Evolutionary conservation across 2,113 vertebrate species (phyloP).

Genomic region (Gadus macrocephalus): DNA sequence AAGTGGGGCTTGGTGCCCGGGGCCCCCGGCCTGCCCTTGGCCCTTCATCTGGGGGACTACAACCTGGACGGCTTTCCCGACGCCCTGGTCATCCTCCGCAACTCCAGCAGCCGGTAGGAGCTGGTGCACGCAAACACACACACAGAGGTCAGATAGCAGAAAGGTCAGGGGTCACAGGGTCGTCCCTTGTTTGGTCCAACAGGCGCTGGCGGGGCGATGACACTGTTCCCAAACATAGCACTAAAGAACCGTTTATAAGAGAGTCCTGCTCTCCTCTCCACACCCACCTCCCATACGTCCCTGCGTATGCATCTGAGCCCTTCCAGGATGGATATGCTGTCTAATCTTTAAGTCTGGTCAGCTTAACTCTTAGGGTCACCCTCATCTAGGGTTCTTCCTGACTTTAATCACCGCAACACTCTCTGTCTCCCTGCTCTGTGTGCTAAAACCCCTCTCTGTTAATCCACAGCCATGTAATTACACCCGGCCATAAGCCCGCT

Average conservation of each 20-base stretch:
- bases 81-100: slow-evolving; percentile 85
- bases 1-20: slow-evolving; percentile 84
- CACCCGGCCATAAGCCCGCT: too few relatives aligned
- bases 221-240: not conserved
- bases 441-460: not conserved
- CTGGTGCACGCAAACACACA: not conserved
- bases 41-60: slow-evolving; percentile 92
- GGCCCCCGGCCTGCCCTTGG: slow-evolving; percentile 72
- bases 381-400: slow-evolving; percentile 37
- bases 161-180: slow-evolving; percentile 17
- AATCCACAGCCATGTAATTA: too few relatives aligned
- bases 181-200: slow-evolving; percentile 41
- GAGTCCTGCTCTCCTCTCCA: not conserved
- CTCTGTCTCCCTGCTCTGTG: not conserved
- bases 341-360: slow-evolving; percentile 40
- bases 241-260: too few relatives aligned
- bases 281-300: not conserved
- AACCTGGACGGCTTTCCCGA: slow-evolving; percentile 98
- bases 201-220: not conserved
- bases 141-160: slow-evolving; percentile 54
- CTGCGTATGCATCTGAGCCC: slow-evolving; percentile 13
- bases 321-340: slow-evolving; percentile 9
- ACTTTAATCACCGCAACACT: slow-evolving; percentile 28
- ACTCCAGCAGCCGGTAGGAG: slow-evolving; percentile 85
- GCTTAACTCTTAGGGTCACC: slow-evolving; percentile 42